These are phyloP conservation scores for Tenthredo notha DNA, from an alignment of 2,888 invertebrate species.

Conservation along the genomic window DNA sequence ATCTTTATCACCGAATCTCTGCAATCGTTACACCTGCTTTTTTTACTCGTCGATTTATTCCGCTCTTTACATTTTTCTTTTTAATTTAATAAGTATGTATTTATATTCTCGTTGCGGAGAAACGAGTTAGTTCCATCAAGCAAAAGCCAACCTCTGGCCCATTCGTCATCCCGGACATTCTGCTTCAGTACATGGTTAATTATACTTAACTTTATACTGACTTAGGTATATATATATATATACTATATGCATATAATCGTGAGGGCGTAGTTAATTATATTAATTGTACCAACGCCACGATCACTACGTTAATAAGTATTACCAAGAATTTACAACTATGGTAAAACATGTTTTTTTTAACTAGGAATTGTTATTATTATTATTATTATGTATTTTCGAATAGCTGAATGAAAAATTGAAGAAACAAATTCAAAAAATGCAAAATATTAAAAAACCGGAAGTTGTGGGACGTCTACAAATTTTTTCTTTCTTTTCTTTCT, in stretches of 20 bases:
- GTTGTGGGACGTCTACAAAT: background rate
- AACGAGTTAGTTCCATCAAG: constrained; percentile 20
- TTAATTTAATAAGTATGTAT: background rate
- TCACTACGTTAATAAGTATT: background rate
- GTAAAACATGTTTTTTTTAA: background rate
- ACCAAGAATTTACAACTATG: background rate
- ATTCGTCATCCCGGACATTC: constrained; percentile 45
- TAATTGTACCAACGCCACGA: constrained; percentile 12
- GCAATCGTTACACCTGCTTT: background rate
- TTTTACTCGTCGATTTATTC: background rate
- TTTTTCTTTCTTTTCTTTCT: no score
- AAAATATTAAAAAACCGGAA: background rate
- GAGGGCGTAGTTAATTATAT: constrained; percentile 41
- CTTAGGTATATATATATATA: background rate
- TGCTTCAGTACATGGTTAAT: constrained; percentile 40
- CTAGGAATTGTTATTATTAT: background rate
- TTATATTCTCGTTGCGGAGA: background rate
- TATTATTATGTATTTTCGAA: no score
- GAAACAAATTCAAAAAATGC: background rate
- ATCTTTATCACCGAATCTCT: background rate
- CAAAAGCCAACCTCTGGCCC: background rate
- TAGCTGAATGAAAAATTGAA: background rate
- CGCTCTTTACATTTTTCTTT: background rate
- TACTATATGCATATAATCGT: background rate
- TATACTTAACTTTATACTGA: background rate